Evolutionary conservation across 2,888 invertebrate genomes (phyloP).

Genomic region (Cantharis lateralis): DNA sequence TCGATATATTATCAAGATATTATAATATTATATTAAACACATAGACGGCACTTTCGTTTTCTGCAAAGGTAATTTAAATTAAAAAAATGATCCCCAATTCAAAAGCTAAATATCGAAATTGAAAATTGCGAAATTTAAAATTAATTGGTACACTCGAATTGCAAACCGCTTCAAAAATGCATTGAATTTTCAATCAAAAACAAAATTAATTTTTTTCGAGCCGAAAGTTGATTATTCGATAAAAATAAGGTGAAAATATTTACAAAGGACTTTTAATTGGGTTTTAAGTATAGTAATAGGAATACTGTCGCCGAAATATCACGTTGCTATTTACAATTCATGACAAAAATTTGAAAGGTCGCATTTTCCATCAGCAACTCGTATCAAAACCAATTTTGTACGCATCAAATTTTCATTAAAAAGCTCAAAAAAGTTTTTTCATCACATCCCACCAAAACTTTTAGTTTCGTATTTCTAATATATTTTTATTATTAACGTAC

Average conservation of each 20-base stretch:
- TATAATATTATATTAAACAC: no score
- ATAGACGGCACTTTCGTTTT: no score
- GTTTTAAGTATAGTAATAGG: background rate
- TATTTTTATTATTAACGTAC: background rate
- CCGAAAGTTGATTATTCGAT: background rate
- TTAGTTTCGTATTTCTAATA: slow-evolving; percentile 1
- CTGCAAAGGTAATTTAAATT: no score
- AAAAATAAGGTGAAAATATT: background rate
- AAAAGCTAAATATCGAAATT: background rate
- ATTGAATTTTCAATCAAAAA: background rate
- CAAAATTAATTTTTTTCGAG: background rate
- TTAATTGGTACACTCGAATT: background rate
- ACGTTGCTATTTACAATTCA: slow-evolving; percentile 7
- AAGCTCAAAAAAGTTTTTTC: slow-evolving; percentile 20
- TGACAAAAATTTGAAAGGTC: slow-evolving; percentile 17
- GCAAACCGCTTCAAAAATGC: background rate
- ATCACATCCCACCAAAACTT: slow-evolving; percentile 10
- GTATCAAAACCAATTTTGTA: slow-evolving; percentile 22
- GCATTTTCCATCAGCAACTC: slow-evolving; percentile 15
- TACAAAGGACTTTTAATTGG: background rate
- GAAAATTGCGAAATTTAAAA: background rate
- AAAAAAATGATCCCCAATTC: background rate
- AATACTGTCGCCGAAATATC: background rate
- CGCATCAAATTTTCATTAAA: slow-evolving; percentile 24
- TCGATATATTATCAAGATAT: no score